A percentile compares a stretch with the other conserved stretches of the same genome.
Evolutionary conservation across 2,797 vertebrate species (phyloP).

Genomic region (Xenopus petersii): DNA sequence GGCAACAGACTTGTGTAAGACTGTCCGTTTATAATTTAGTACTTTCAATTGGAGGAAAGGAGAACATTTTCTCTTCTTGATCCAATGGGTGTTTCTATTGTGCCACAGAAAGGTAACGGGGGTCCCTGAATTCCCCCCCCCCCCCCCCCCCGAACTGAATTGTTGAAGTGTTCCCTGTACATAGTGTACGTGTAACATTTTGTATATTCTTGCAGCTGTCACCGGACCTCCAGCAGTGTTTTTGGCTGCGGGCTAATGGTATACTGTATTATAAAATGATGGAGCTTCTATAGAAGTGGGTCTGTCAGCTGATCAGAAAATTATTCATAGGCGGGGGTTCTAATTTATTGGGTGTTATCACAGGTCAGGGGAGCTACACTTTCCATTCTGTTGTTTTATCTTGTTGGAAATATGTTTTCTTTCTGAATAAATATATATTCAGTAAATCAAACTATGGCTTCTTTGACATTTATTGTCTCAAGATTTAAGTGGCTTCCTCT

Average conservation of each 20-base stretch:
- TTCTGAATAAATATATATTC: conserved; percentile 84
- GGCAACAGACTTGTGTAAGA: too few relatives aligned
- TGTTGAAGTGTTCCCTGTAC: conserved; percentile 62
- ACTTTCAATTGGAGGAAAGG: neutral
- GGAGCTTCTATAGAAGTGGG: too few relatives aligned
- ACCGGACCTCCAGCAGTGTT: conserved; percentile 42
- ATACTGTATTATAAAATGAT: conserved; percentile 56
- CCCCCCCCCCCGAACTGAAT: too few relatives aligned
- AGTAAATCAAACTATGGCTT: conserved; percentile 56
- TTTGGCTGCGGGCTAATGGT: conserved; percentile 36
- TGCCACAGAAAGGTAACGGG: neutral
- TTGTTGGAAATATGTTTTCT: conserved; percentile 65
- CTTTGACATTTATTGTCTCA: too few relatives aligned
- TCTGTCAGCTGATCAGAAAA: too few relatives aligned
- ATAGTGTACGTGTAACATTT: conserved; percentile 87
- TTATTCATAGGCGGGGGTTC: conserved; percentile 46
- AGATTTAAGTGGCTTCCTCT: too few relatives aligned
- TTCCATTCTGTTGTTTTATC: conserved; percentile 62
- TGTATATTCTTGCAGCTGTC: too few relatives aligned
- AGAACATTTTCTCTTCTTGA: neutral
- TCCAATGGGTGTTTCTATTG: neutral
- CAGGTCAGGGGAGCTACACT: conserved; percentile 48
- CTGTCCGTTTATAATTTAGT: too few relatives aligned
- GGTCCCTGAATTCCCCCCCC: neutral
- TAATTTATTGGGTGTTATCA: conserved; percentile 83